These are phyloP conservation scores for Halcyon leucocephala DNA, from an alignment of 2,797 vertebrate species.

Conservation along the genomic window DNA sequence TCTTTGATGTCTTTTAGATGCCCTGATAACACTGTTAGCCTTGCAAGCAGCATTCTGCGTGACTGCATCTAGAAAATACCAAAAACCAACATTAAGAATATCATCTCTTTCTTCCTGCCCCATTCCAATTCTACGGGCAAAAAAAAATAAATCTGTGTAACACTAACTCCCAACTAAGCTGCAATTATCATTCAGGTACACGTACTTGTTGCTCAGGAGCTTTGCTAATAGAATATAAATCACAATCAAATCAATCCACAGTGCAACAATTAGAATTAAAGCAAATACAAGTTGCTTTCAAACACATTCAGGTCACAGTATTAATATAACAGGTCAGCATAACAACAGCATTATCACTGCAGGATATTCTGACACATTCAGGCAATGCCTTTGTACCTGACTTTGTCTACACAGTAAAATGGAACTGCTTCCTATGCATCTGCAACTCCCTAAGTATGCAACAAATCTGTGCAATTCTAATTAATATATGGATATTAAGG, in stretches of 20 bases:
- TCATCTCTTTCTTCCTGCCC: background rate
- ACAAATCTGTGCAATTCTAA: background rate
- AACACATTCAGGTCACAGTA: background rate
- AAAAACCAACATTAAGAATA: background rate
- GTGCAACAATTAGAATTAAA: background rate
- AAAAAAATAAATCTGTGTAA: background rate
- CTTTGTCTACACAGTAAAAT: background rate
- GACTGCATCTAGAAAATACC: background rate
- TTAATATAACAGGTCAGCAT: background rate
- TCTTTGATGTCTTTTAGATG: background rate
- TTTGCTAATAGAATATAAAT: slow-evolving; percentile 8
- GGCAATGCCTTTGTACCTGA: background rate
- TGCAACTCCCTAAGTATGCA: background rate
- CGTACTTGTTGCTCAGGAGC: background rate
- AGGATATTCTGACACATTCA: background rate
- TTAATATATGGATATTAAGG: background rate
- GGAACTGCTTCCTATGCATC: background rate
- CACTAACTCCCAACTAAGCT: background rate
- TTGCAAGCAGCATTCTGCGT: background rate
- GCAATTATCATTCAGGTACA: slow-evolving; percentile 1
- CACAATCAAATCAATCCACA: background rate
- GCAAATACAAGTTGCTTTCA: background rate
- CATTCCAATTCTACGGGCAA: slow-evolving; percentile 1
- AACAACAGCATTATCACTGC: background rate
- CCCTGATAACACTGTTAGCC: background rate